phyloP scores from a whole-genome alignment of 1,140 invertebrate species.

The Drosophila tani region DNA sequence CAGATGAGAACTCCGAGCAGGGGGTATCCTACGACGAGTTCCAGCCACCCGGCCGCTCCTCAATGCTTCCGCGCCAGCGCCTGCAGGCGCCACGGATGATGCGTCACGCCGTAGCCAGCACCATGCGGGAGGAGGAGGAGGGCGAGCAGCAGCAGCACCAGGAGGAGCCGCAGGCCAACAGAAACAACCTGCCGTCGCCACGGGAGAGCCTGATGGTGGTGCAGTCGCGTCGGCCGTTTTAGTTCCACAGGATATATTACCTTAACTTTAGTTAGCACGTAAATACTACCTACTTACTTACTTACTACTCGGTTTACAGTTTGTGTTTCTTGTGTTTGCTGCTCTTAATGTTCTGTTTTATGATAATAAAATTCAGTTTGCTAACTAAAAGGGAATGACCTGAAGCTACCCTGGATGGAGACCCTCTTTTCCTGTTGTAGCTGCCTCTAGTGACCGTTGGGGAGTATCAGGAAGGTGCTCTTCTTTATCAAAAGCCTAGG shows the following conservation, averaged over 20 bases:
- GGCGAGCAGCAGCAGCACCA: background rate
- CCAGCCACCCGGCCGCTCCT: conserved; percentile 63
- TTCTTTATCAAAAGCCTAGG: no score
- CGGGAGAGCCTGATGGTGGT: conserved; percentile 22
- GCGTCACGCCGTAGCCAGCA: background rate
- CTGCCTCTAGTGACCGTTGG: no score
- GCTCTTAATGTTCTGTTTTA: conserved; percentile 34
- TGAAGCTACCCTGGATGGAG: no score
- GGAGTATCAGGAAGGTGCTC: no score
- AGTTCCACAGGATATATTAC: conserved; percentile 8
- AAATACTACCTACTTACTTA: background rate
- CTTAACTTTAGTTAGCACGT: conserved; percentile 26
- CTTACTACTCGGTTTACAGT: background rate
- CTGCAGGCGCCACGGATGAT: conserved; percentile 1
- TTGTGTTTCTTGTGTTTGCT: conserved; percentile 21
- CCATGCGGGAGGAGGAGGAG: conserved; percentile 4
- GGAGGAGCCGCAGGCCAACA: conserved; percentile 1
- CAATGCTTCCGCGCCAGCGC: conserved; percentile 50
- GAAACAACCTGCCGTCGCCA: conserved; percentile 9
- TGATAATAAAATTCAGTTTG: conserved; percentile 25
- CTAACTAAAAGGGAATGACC: background rate
- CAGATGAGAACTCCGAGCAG: conserved; percentile 33
- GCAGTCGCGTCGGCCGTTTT: conserved; percentile 9
- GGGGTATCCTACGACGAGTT: conserved; percentile 66
- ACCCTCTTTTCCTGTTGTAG: no score